phyloP scores from a whole-genome alignment of 2,888 invertebrate genomes.

The Dione vanillae region DNA sequence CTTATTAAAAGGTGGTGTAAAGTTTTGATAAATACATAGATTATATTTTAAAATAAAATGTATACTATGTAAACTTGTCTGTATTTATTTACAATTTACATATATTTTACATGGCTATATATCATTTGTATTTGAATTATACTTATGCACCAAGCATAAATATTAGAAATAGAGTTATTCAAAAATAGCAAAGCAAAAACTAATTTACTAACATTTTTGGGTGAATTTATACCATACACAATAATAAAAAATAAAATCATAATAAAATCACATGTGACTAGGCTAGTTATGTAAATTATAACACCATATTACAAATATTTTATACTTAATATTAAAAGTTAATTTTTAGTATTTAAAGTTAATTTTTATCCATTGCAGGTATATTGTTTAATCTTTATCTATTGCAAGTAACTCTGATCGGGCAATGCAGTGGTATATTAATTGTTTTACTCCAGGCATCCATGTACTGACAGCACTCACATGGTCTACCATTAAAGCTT shows the following conservation, averaged over 20 bases:
- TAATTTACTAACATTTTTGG: background rate
- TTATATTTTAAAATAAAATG: conserved; percentile 20
- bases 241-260: background rate
- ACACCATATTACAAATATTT: background rate
- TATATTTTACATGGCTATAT: background rate
- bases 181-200: background rate
- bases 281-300: conserved; percentile 10
- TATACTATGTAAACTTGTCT: conserved; percentile 3
- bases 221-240: background rate
- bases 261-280: conserved; percentile 28
- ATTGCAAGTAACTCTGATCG: conserved; percentile 72
- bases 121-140: conserved; percentile 16
- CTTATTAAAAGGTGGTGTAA: background rate
- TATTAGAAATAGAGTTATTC: background rate
- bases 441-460: conserved; percentile 86
- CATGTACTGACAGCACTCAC: conserved; percentile 83
- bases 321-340: conserved; percentile 30
- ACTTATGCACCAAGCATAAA: background rate
- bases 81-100: conserved; percentile 22
- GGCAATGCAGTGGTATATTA: conserved; percentile 80
- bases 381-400: conserved; percentile 70
- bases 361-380: conserved; percentile 71
- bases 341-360: no score
- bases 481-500: conserved; percentile 85
- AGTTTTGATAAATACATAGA: background rate